Conservation (phyloP, 2,888 invertebrate species). For the Lasioglossum figueresi region DNA sequence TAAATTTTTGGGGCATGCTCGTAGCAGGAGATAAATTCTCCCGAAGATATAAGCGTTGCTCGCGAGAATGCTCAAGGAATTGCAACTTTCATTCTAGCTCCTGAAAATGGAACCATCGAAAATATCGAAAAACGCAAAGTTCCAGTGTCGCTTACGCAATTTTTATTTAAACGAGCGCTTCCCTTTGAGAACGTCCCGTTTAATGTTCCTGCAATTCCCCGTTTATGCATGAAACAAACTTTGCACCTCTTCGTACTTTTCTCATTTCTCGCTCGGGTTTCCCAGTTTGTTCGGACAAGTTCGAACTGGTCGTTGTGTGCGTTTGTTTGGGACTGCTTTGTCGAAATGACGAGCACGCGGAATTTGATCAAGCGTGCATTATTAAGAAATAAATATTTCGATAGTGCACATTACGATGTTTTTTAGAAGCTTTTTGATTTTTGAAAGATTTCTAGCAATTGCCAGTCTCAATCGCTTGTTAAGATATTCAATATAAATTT, state of each 20-base stretch:
- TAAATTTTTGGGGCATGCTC: conserved; percentile 6
- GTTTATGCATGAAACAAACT: conserved; percentile 4
- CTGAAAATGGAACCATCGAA: background rate
- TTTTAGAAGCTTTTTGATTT: too few species aligned
- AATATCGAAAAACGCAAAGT: conserved; percentile 9
- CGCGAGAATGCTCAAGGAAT: background rate
- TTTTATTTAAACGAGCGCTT: background rate
- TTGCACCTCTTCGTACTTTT: background rate
- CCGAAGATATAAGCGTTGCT: background rate
- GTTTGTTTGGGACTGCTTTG: too few species aligned
- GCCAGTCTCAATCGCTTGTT: too few species aligned
- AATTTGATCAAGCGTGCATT: too few species aligned
- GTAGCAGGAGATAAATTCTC: background rate
- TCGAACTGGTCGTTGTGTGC: background rate
- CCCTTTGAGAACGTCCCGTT: background rate
- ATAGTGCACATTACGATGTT: too few species aligned
- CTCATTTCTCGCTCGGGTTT: background rate
- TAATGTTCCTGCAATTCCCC: background rate
- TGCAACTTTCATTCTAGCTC: background rate
- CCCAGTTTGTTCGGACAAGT: background rate
- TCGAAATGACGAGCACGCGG: too few species aligned
- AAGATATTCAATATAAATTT: background rate
- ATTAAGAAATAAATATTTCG: too few species aligned
- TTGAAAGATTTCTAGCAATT: too few species aligned
- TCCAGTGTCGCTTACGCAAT: background rate